phyloP scores from a whole-genome alignment of 1,140 invertebrate genomes.

The Zaprionus camerounensis region DNA sequence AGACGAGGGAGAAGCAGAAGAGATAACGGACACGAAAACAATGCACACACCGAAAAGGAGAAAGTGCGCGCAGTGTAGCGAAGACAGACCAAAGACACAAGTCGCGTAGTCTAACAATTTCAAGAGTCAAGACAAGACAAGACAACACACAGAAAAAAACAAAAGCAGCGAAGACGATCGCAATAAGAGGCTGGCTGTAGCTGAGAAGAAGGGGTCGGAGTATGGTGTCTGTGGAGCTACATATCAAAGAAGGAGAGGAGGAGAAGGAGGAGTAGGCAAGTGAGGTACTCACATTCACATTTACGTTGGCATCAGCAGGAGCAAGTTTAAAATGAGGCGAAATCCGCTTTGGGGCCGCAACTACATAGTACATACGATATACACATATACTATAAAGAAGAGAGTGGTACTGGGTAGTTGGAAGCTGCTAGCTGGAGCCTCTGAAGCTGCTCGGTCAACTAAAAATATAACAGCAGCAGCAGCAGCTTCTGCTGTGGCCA shows the following conservation, averaged over 20 bases:
- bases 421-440: neutral
- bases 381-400: neutral
- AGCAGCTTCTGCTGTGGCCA: slow-evolving; percentile 1
- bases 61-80: slow-evolving; percentile 2
- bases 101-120: slow-evolving; percentile 4
- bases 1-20: neutral
- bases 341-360: slow-evolving; percentile 3
- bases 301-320: neutral
- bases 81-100: neutral
- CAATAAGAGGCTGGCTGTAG: neutral
- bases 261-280: neutral
- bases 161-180: neutral
- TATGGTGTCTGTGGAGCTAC: no score
- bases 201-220: neutral
- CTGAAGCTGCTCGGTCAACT: slow-evolving; percentile 5
- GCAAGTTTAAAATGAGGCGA: slow-evolving; percentile 11
- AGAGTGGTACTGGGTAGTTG: slow-evolving; percentile 1
- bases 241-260: neutral
- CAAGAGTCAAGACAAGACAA: neutral
- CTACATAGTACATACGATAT: neutral
- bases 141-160: neutral
- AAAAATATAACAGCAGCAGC: slow-evolving; percentile 9
- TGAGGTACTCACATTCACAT: neutral
- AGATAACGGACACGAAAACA: slow-evolving; percentile 5
- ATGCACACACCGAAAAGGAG: slow-evolving; percentile 3